Evolutionary conservation across 2,888 invertebrate species (phyloP).

Genomic region (Meteorus colon): DNA sequence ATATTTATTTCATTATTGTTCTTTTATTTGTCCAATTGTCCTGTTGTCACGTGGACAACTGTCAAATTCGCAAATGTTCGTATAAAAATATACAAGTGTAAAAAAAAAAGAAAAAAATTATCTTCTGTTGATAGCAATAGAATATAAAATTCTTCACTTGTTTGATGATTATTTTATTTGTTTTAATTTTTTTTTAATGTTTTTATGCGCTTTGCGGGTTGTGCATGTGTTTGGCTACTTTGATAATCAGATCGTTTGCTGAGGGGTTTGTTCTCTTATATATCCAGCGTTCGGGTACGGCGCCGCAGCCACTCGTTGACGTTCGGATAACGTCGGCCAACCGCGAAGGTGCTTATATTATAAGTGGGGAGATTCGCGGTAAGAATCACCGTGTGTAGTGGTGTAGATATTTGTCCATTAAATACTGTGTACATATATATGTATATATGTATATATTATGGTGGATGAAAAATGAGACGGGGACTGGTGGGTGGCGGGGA

Average conservation of each 20-base stretch:
- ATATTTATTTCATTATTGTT: background rate
- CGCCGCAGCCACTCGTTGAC: constrained; percentile 43
- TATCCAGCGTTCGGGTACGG: constrained; percentile 56
- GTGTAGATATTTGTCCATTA: constrained; percentile 5
- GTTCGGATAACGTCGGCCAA: constrained; percentile 49
- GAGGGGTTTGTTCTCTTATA: constrained; percentile 69
- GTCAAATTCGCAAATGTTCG: too few relatives aligned
- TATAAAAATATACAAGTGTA: too few relatives aligned
- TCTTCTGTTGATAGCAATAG: too few relatives aligned
- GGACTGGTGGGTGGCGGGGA: background rate
- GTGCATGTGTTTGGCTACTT: constrained; percentile 53
- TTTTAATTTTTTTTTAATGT: background rate
- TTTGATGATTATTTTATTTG: background rate
- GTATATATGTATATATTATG: background rate
- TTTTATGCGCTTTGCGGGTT: constrained; percentile 3
- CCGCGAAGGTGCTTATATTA: constrained; percentile 43
- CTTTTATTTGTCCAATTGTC: background rate
- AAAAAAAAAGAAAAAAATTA: too few relatives aligned
- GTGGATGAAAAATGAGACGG: background rate
- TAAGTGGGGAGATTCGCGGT: constrained; percentile 34
- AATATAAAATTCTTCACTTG: background rate
- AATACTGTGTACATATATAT: background rate
- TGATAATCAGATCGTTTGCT: constrained; percentile 66
- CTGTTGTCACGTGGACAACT: too few relatives aligned
- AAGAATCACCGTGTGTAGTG: constrained; percentile 5